phyloP scores from a whole-genome alignment of 37 sponge, comb jelly and placozoan genomes.

The Petrosia ficiformis region DNA sequence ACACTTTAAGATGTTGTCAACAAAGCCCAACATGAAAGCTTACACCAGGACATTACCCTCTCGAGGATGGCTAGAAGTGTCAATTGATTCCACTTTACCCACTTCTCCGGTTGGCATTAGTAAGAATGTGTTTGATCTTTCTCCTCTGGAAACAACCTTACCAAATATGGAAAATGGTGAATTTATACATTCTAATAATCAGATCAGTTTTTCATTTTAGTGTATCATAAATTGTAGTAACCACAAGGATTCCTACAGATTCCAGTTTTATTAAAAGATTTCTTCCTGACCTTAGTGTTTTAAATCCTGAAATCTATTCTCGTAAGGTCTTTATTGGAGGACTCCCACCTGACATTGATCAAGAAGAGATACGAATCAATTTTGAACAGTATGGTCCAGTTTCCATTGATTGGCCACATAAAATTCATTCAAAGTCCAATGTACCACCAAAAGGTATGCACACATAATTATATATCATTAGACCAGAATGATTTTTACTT shows the following conservation, averaged over 20 bases:
- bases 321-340: conserved; percentile 97
- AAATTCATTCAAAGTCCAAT: conserved; percentile 63
- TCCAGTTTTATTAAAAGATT: too few relatives aligned
- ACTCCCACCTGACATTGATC: conserved; percentile 93
- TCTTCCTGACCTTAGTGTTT: too few relatives aligned
- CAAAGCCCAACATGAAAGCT: too few relatives aligned
- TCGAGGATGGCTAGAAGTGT: neutral
- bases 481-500: neutral
- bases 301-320: conserved; percentile 85
- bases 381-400: conserved; percentile 76
- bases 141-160: too few relatives aligned
- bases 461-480: neutral
- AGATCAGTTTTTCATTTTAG: too few relatives aligned
- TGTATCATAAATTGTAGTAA: too few relatives aligned
- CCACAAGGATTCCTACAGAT: too few relatives aligned
- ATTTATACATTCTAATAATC: too few relatives aligned
- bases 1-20: too few relatives aligned
- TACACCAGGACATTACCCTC: too few relatives aligned
- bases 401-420: conserved; percentile 95
- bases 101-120: neutral
- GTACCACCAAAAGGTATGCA: conserved; percentile 93
- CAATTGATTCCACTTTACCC: neutral
- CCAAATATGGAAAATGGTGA: too few relatives aligned
- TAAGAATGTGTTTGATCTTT: neutral
- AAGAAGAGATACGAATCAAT: conserved; percentile 65